Evolutionary conservation across 1,140 invertebrate species (phyloP), one percentile per base, ranked within the genome.

Genomic region (Limonius californicus): DNA sequence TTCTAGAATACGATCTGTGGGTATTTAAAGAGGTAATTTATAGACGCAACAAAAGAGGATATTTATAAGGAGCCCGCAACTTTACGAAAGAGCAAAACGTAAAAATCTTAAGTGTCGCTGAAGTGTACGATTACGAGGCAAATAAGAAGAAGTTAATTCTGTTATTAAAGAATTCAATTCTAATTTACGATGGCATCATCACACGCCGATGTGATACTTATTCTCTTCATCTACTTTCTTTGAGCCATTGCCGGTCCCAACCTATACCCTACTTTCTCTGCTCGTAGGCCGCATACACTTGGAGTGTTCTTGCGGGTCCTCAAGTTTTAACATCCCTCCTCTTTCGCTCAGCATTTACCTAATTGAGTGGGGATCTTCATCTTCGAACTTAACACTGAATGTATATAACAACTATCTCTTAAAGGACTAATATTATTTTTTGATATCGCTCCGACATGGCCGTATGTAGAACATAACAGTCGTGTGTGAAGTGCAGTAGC

Each of bases 201-300:
- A 27, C 23, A 59, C 27, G 42, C 42, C 55, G 59, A 68, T 68
- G 70, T 72, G 71, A 71, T 71, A 72, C 71, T 72, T 72, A 64
- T 66, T 66, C 65, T 64, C 56, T 68, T 68, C 65, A 64, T 67
- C 68, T 70, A 72, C 71, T 72, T 72, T 72, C 71, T 68, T 71
- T 45, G 16, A 18, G 43, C 4, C 15, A 45, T 45, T 50, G 45
- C 20, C 45, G 20, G 20, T 50, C 16, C 45, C 45, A 50, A 19
- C 45, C 67, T 60, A 47, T 60, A 72, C 70, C 71, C 71, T 72
- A 72, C 71, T 72, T 72, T 72, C 71, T 72, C 71, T 65, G 56
- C 65, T 68, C 63, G 66, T 71, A 67, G 65, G 68, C 64, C 66
- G 68, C 62, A 55, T 68, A 53, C 59, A 58, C 64, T 39, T 39